Percentiles rank a stretch among this genome's conserved stretches.
These are phyloP conservation scores for Amyelois transitella DNA, from an alignment of 1,140 invertebrate genomes.

Conservation along the genomic window DNA sequence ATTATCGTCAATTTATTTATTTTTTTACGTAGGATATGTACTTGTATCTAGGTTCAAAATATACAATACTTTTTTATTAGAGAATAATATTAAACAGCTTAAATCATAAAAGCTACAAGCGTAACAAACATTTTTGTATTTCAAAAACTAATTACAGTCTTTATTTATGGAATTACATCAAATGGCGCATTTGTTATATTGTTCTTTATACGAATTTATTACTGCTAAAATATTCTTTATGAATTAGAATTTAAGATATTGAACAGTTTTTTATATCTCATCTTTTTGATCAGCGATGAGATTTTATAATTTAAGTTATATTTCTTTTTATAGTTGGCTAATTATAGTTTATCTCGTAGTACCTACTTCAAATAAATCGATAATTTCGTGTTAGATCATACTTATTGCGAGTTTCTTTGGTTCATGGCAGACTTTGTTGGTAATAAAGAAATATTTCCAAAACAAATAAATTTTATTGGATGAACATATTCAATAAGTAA, in stretches of 20 bases:
- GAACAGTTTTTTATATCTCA: conserved; percentile 13
- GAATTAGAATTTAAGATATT: conserved; percentile 6
- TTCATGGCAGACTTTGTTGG: conserved; percentile 26
- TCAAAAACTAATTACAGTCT: no score
- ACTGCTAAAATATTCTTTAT: not conserved
- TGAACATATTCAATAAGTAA: no score
- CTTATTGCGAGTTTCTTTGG: conserved; percentile 61
- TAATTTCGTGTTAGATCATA: conserved; percentile 56
- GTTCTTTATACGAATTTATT: conserved; percentile 2
- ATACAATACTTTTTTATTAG: no score
- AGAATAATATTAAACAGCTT: no score
- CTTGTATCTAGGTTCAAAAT: no score
- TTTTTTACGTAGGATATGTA: no score
- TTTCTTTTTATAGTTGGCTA: conserved; percentile 50
- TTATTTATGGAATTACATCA: conserved; percentile 3
- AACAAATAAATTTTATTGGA: no score
- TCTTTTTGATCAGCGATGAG: conserved; percentile 35
- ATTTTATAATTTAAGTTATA: conserved; percentile 34
- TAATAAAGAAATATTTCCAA: no score
- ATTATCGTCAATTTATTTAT: no score
- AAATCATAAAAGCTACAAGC: no score
- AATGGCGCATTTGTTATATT: not conserved
- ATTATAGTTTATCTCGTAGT: conserved; percentile 61
- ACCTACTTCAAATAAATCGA: conserved; percentile 54
- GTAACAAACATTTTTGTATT: not conserved